Base-by-base conservation (phyloP, 2,888 invertebrate genomes). In the Melangyna quadrimaculata region DNA sequence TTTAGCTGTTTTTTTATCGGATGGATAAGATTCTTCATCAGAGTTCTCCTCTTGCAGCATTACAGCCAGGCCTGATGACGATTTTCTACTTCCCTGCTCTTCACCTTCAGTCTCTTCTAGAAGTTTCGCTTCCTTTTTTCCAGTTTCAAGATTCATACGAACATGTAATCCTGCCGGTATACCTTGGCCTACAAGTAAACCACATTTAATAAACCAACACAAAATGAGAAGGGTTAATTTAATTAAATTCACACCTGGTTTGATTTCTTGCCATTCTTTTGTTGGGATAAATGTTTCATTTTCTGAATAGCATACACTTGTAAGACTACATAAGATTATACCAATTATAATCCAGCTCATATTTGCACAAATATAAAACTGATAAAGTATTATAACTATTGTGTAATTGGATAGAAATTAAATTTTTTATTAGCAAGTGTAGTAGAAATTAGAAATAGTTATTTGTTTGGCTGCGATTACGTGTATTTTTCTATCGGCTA, bases 131-230 rank as follows among this genome's bases (percentile, higher is more conserved):
- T 97, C 96, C 45, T 94, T 95, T 82, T 94, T 89, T 0, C 96
- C 96, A 12, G 96, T 96, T 91, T 95, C 92, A n/a, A 97, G 92
- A 92, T 97, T 95, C 78, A 96, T 93, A 61, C 96, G 93, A 6
- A 96, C 93, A 90, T 97, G 96, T 3, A 97, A 92, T 1, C 97
- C 97, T 77, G 93, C 91, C 1, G 96, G 96, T 88, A 97, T 93
- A 19, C 93, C 92, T 90, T 96, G 95, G 79, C 95, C 96, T 95
- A 87, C 53, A 91, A 90, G 61, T 43, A 43, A 48, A 35, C 14
- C 43, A 48, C 32, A 17, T 61, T 77, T 40, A 48, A 12, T 51
- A 8, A 12, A 27, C 0, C 10, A 10, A 43, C n/a, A n/a, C n/a
- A n/a, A 10, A 2, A 32, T 9, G 53, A 51, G 0, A 51, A 32